Evolutionary conservation across 2,888 invertebrate genomes (phyloP), one percentile per base, ranked within the genome.

Genomic region (Iphiclides podalirius): DNA sequence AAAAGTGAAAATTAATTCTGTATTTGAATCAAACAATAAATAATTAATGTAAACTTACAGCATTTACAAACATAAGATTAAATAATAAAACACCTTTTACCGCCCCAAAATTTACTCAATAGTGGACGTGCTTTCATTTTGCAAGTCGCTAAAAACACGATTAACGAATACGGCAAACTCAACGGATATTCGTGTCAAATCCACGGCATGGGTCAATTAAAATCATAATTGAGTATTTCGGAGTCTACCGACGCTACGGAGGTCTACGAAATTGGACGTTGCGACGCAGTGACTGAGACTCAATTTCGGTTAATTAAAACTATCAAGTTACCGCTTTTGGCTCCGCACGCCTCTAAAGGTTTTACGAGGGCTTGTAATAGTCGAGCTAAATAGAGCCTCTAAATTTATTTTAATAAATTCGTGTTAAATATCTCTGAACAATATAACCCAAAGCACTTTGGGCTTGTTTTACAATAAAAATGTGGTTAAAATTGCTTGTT

Each of bases 141-240:
- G 34, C 13, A 42, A 33, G 51, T 46, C 36, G 31, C 41, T 49
- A 48, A 63, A 60, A 60, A 59, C 52, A 57, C 56, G 58, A 61
- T 63, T 60, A 59, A 59, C 54, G 56, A 60, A 54, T 56, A 54
- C 60, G 60, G 53, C 59, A 55, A 55, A 52, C 58, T 56, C 57
- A 38, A 53, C 58, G 67, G 67, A 70, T 67, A 65, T 63, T 65
- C 70, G 67, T 69, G 79, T 79, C 82, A 80, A 73, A 74, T 68
- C 68, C 78, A 79, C 70, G 66, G 66, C 70, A 58, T 66, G 65
- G 70, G 66, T 76, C 79, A 81, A 83, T 82, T 82, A 79, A 81
- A 81, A 81, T 77, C 70, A 74, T 79, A 83, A 83, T 83, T 76
- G 79, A 75, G 72, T 75, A 70, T 75, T 78, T 72, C 64, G 72